Conservation (phyloP, 2,113 vertebrate genomes). For the Trichechus manatus region DNA sequence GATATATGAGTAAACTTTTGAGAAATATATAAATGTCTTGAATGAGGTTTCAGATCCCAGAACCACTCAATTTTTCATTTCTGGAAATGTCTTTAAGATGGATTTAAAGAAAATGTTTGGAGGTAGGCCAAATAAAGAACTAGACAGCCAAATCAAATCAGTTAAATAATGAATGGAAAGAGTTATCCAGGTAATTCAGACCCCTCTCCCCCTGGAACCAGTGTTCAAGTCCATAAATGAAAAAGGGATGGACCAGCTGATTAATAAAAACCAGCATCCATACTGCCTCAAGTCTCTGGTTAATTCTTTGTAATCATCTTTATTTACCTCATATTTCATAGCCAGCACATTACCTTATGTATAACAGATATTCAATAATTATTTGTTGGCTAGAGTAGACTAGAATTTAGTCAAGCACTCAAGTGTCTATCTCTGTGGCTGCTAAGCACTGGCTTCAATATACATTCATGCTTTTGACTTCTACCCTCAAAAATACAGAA, state of each 20-base stretch:
- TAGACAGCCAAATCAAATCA: conserved; percentile 43
- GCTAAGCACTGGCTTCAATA: not conserved
- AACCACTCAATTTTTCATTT: conserved; percentile 25
- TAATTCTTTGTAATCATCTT: not conserved
- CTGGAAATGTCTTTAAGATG: conserved; percentile 37
- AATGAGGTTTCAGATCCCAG: not conserved
- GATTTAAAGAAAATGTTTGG: not conserved
- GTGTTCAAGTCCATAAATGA: not conserved
- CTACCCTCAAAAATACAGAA: not conserved
- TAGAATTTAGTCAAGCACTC: not conserved
- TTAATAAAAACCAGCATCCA: not conserved
- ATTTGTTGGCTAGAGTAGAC: not conserved
- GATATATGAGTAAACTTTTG: conserved; percentile 4
- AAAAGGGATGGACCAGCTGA: not conserved
- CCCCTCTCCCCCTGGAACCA: not conserved
- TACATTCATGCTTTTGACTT: not conserved
- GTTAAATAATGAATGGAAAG: not conserved
- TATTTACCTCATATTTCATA: conserved; percentile 21
- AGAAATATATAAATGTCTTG: conserved; percentile 32
- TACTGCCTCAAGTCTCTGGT: not conserved
- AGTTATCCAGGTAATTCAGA: not conserved
- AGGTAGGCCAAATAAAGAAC: conserved; percentile 33
- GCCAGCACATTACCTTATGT: not conserved
- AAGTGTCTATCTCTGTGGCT: not conserved
- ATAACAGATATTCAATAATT: not conserved